Evolutionary conservation across 2,888 invertebrate species (phyloP), one percentile per base, ranked within the genome.

Genomic region (Lydus trimaculatus): DNA sequence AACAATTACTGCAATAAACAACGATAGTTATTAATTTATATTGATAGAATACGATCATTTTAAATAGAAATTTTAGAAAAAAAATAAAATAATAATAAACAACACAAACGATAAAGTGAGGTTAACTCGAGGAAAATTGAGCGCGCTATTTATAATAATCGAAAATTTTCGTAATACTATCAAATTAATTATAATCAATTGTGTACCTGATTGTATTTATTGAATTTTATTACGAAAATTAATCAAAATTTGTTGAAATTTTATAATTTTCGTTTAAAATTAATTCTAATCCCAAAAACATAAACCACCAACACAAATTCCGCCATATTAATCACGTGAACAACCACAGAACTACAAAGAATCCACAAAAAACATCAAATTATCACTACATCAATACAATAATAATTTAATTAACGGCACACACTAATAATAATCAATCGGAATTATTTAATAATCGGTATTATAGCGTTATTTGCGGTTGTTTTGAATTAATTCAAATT

Each of bases 321-420:
- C 69, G 65, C 69, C 69, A 69, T 69, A 52, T 69, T 69, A 43
- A 36, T 69, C 69, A 69, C 69, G 69, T 69, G 59, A 48, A 33
- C 28, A 43, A 36, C 36, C 36, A 36, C 6, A 36, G 36, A 36
- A 36, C 6, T 36, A 13, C 4, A 11, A 13, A 13, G 13, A 13
- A 36, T 36, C 36, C 2, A 36, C 13, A 36, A 6, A 31, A 28
- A 28, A 28, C 28, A 4, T 3, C 4, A 2, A 28, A 3, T 28
- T 28, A 28, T 4, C 28, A 28, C 28, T 28, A 28, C 28, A 28
- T 28, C 28, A 28, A 4, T n/a, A n/a, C n/a, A n/a, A n/a, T n/a
- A n/a, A n/a, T n/a, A n/a, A n/a, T n/a, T n/a, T n/a, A n/a, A 28
- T 28, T 28, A 28, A 28, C 28, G 2, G 4, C 4, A 28, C 28